phyloP scores from a whole-genome alignment of 2,797 vertebrate species.

The Decapterus maruadsi region DNA sequence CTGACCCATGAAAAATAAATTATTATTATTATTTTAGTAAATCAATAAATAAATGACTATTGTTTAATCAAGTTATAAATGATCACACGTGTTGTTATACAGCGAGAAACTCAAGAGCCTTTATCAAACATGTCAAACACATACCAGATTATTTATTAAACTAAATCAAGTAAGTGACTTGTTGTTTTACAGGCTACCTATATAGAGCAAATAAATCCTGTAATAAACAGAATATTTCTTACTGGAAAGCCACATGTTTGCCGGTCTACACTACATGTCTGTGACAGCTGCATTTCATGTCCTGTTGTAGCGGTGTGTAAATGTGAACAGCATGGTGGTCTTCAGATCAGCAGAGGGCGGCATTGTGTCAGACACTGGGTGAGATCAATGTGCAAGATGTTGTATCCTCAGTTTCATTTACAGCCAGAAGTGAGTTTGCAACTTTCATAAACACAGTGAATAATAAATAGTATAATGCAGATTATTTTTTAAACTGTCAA shows the following conservation, averaged over 20 bases:
- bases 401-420: background rate
- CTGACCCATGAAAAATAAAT: background rate
- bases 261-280: background rate
- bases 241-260: background rate
- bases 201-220: no score
- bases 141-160: no score
- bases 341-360: conserved; percentile 66
- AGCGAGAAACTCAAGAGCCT: background rate
- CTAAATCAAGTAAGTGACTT: no score
- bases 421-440: background rate
- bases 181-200: no score
- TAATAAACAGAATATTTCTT: no score
- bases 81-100: no score
- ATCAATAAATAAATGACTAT: no score
- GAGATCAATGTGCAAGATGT: background rate
- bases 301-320: no score
- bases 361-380: conserved; percentile 16
- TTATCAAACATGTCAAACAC: background rate
- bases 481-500: background rate
- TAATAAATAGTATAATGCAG: background rate
- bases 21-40: background rate
- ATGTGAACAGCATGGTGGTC: background rate
- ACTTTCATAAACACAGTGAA: background rate
- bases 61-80: no score
- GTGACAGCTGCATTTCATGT: no score